A percentile compares a stretch with the other conserved stretches of the same genome.
These are phyloP conservation scores for Pleuronectes platessa DNA, from an alignment of 2,113 vertebrate species.

Conservation along the genomic window DNA sequence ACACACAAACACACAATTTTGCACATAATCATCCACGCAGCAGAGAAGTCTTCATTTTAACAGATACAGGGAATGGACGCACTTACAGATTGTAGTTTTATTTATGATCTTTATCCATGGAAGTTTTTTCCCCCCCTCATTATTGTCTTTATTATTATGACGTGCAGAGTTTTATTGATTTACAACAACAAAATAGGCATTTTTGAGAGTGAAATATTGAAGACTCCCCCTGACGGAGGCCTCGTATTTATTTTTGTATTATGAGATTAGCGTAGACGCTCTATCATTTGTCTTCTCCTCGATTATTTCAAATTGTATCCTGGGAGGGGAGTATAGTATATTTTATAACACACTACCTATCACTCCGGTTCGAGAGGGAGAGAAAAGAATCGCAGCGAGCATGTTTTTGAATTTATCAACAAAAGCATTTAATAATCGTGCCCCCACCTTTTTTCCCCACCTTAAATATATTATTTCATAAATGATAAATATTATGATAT, in stretches of 20 bases:
- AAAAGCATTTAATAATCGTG: conserved; percentile 29
- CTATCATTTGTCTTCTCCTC: conserved; percentile 66
- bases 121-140: conserved; percentile 39
- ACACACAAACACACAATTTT: conserved; percentile 39
- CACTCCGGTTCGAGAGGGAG: conserved; percentile 47
- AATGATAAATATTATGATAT: conserved; percentile 47
- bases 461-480: conserved; percentile 49
- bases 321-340: conserved; percentile 51
- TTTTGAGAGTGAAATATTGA: conserved; percentile 55
- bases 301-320: conserved; percentile 53
- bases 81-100: conserved; percentile 52
- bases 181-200: conserved; percentile 55
- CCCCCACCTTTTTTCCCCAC: conserved; percentile 17
- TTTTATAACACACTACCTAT: conserved; percentile 68
- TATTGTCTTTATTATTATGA: conserved; percentile 41
- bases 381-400: conserved; percentile 24
- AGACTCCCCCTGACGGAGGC: conserved; percentile 41
- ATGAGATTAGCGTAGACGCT: conserved; percentile 52
- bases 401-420: conserved; percentile 45
- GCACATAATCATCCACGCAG: conserved; percentile 51
- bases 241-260: conserved; percentile 80
- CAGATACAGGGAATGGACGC: conserved; percentile 69
- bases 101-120: conserved; percentile 59
- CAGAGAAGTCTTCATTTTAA: conserved; percentile 41
- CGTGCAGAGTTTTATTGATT: conserved; percentile 65